A percentile compares a stretch with the other conserved stretches of the same genome.
Evolutionary conservation across 2,113 vertebrate genomes (phyloP).

Genomic region (Caloenas nicobarica): DNA sequence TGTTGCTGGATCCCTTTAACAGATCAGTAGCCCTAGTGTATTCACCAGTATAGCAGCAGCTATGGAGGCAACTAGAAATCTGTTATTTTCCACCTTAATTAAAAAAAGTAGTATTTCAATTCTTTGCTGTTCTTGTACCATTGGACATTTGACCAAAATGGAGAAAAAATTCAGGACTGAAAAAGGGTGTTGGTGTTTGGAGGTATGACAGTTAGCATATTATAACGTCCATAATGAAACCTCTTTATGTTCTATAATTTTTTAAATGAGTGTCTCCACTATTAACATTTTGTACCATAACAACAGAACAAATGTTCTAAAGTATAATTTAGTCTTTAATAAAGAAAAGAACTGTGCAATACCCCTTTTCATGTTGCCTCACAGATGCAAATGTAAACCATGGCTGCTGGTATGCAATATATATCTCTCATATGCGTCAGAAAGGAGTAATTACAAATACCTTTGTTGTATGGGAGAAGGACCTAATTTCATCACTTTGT

Average conservation of each 20-base stretch:
- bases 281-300: not conserved
- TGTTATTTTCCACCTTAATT: not conserved
- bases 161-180: not conserved
- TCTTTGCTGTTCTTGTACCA: not conserved
- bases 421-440: rapidly evolving
- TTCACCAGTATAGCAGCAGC: not conserved
- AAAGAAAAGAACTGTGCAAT: not conserved
- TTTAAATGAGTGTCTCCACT: not conserved
- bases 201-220: not conserved
- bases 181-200: not conserved
- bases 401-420: not conserved
- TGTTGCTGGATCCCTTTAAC: not conserved
- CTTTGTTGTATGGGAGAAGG: not conserved
- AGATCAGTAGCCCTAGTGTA: not conserved
- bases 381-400: not conserved
- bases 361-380: not conserved
- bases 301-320: not conserved
- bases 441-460: not conserved
- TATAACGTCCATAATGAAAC: not conserved
- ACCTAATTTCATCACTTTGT: not conserved
- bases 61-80: not conserved
- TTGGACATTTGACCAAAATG: not conserved
- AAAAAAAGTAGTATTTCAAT: not conserved
- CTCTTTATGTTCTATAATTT: not conserved
- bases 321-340: not conserved